These are phyloP conservation scores for Aptenodytes patagonicus DNA, from an alignment of 2,113 vertebrate species.

Conservation along the genomic window DNA sequence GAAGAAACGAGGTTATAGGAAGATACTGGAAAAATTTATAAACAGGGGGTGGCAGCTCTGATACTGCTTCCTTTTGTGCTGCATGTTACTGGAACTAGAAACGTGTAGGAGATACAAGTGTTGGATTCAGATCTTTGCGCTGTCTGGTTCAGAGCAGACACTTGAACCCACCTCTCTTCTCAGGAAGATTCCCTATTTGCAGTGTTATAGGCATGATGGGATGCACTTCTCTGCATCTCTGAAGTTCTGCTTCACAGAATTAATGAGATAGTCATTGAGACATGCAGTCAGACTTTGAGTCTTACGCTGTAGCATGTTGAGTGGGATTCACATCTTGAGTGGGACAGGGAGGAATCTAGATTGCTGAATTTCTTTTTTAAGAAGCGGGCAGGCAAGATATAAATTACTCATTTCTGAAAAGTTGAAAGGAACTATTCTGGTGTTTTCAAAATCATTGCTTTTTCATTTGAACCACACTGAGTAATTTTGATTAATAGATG, in stretches of 20 bases:
- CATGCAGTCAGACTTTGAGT: background rate
- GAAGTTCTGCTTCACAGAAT: background rate
- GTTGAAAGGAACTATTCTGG: background rate
- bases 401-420: background rate
- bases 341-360: background rate
- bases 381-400: background rate
- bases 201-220: background rate
- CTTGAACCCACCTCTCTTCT: background rate
- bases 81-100: background rate
- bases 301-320: background rate
- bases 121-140: background rate
- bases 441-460: background rate
- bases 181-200: background rate
- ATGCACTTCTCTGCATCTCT: background rate
- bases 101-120: background rate
- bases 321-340: background rate
- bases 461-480: background rate
- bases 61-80: background rate
- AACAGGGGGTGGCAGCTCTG: background rate
- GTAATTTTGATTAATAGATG: background rate
- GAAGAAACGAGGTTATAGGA: background rate
- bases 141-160: background rate
- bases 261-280: background rate
- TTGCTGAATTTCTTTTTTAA: background rate
- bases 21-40: background rate